phyloP scores from a whole-genome alignment of 2,888 invertebrate species.

The Penaeus monodon region DNA sequence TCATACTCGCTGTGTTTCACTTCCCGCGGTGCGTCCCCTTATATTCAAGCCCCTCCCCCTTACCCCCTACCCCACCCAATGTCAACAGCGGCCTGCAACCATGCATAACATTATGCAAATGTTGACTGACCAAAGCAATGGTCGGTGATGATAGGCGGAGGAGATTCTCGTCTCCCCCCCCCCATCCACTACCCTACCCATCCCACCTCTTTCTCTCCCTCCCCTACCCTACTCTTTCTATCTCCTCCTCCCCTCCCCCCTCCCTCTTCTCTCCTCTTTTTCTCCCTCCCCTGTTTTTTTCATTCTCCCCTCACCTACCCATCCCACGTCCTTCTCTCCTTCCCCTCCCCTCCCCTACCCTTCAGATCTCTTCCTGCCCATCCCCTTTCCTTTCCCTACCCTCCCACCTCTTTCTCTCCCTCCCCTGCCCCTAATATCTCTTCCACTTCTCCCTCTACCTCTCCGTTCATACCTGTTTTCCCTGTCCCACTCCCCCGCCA shows the following conservation, averaged over 20 bases:
- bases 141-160: conserved; percentile 21
- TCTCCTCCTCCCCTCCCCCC: background rate
- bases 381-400: too few relatives aligned
- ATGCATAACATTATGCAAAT: conserved; percentile 41
- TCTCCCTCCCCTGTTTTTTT: background rate
- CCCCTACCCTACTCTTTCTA: background rate
- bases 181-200: background rate
- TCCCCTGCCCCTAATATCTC: too few relatives aligned
- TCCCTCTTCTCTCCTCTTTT: background rate
- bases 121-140: conserved; percentile 34
- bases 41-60: background rate
- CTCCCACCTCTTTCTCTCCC: too few relatives aligned
- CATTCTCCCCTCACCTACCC: background rate
- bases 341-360: too few relatives aligned
- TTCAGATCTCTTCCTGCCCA: too few relatives aligned
- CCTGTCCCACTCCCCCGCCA: too few relatives aligned
- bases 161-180: background rate
- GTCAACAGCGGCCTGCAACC: conserved; percentile 30
- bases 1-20: too few relatives aligned
- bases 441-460: too few relatives aligned
- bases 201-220: too few relatives aligned
- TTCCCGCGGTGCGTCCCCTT: too few relatives aligned
- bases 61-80: background rate
- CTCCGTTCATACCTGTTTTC: too few relatives aligned
- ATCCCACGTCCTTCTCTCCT: background rate